phyloP scores from a whole-genome alignment of 2,797 vertebrate species.

The Tragelaphus oryx region DNA sequence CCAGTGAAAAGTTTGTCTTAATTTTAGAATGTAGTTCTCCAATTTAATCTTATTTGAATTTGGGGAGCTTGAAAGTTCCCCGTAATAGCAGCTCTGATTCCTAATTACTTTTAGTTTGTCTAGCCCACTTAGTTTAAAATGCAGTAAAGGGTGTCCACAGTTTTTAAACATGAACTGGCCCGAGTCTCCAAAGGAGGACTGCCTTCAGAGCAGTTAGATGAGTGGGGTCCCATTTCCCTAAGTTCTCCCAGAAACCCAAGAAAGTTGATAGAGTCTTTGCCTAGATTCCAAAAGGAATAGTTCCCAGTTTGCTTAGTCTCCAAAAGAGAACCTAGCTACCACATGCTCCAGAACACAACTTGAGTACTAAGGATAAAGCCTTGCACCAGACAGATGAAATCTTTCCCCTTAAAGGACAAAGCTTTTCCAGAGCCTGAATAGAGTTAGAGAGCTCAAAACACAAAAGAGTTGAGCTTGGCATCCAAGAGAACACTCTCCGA shows the following conservation, averaged over 20 bases:
- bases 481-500: neutral
- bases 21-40: neutral
- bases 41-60: neutral
- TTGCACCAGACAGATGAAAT: neutral
- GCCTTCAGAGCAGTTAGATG: neutral
- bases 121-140: neutral
- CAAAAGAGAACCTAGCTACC: neutral
- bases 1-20: neutral
- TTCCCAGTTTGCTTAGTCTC: neutral
- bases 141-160: neutral
- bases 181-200: neutral
- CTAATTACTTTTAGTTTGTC: neutral
- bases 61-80: neutral
- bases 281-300: neutral
- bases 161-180: neutral
- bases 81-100: neutral
- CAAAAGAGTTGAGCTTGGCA: neutral
- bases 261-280: neutral
- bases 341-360: neutral
- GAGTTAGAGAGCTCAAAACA: neutral
- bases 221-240: neutral
- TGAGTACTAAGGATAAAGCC: neutral
- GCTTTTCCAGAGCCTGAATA: neutral
- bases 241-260: neutral
- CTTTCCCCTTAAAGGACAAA: neutral